Conservation (phyloP, 2,888 invertebrate genomes). For the Neuroscelio doddi region DNA sequence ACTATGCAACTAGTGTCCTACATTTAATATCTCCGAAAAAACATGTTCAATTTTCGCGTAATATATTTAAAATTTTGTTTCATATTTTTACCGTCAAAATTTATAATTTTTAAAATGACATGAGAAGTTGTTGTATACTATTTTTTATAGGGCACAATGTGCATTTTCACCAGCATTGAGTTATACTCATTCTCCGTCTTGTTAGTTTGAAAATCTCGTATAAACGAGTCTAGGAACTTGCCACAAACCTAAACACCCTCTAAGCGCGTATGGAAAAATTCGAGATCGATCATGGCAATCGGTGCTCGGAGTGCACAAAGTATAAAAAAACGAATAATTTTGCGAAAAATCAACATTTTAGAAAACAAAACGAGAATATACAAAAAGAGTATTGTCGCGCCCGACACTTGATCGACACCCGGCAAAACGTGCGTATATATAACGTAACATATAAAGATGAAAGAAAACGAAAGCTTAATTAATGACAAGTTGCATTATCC, state of each 20-base stretch:
- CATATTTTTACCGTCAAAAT: too few relatives aligned
- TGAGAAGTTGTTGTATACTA: background rate
- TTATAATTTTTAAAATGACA: too few relatives aligned
- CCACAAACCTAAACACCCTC: slow-evolving; percentile 30
- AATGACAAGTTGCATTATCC: slow-evolving; percentile 59
- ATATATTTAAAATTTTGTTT: too few relatives aligned
- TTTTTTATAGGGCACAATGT: too few relatives aligned
- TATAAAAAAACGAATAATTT: slow-evolving; percentile 35
- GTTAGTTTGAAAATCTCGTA: slow-evolving; percentile 34
- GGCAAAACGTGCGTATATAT: slow-evolving; percentile 45
- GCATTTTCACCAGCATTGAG: too few relatives aligned
- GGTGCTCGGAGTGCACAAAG: slow-evolving; percentile 46
- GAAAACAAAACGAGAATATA: slow-evolving; percentile 20
- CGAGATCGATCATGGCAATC: slow-evolving; percentile 45
- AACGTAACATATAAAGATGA: slow-evolving; percentile 46
- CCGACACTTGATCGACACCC: slow-evolving; percentile 47
- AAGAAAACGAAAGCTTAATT: slow-evolving; percentile 59
- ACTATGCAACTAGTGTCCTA: too few relatives aligned
- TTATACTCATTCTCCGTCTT: background rate
- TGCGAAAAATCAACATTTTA: slow-evolving; percentile 17
- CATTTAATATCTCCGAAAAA: too few relatives aligned
- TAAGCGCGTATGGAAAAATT: slow-evolving; percentile 29
- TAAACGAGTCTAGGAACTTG: slow-evolving; percentile 46
- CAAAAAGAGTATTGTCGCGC: slow-evolving; percentile 35
- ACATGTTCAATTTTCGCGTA: too few relatives aligned